Base-by-base conservation (phyloP, 2,888 invertebrate genomes). In the Pseudococcus jackbeardsleyi region DNA sequence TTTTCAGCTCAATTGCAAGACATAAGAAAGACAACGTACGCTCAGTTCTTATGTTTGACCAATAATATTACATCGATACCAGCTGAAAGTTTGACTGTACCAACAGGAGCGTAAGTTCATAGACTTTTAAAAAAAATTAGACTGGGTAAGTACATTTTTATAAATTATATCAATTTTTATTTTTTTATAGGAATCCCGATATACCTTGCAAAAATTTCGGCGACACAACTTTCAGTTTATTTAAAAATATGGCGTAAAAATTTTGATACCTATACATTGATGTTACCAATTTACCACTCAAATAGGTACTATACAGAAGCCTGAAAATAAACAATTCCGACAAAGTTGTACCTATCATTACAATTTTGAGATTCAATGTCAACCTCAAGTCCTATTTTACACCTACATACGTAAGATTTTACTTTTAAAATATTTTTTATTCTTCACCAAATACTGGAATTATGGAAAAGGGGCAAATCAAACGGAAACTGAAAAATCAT, bases 21-120 rank as follows among this genome's bases (percentile, higher is more conserved):
- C 92, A 94, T 97, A 90, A 94, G 96, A 86, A 96, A 96, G 91
- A 92, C 94, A 0, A 95, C 94, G 42, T 94, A 96, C 92, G 94
- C 96, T 0, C 94, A 96, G 68, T 91, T 96, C 22, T 92, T 96
- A 88, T 96, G 96, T 91, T 95, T 96, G 91, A 96, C 96, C 0
- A 94, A 95, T 90, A 92, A 94, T 59, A 93, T 96, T 5, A 90
- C 92, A 89, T 93, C 93, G 85, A 94, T 95, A 91, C 96, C 96
- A 91, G 92, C 46, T 0, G 0, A 82, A 46, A 82, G 79, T 46
- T 19, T 82, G 4, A n/a, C n/a, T 15, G 26, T 82, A 11, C 79
- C 46, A 33, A 46, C 79, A 1, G 46, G 46, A 19, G 19, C 7
- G 79, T 82, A 46, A 82, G 79, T 77, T 8, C 26, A 12, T 64